These are phyloP conservation scores for Grammomys surdaster DNA, from an alignment of 2,113 vertebrate genomes.

Conservation along the genomic window DNA sequence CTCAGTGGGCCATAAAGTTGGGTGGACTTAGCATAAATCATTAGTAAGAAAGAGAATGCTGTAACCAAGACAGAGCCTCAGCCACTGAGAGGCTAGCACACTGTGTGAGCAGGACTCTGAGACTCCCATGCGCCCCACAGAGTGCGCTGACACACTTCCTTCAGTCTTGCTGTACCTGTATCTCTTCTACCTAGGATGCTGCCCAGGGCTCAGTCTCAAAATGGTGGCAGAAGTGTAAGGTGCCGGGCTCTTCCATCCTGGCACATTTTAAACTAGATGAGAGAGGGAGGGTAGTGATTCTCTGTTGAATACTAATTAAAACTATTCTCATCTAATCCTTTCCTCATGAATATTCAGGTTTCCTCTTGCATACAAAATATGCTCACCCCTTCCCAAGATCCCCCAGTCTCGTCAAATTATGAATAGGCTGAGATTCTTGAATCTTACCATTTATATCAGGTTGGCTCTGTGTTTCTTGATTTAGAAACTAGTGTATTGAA, in stretches of 20 bases:
- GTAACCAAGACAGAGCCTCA: background rate
- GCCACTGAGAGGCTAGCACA: background rate
- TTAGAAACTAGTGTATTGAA: background rate
- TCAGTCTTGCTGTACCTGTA: background rate
- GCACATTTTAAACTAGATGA: background rate
- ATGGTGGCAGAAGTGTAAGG: background rate
- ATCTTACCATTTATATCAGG: background rate
- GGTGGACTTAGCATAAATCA: background rate
- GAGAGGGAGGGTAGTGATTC: background rate
- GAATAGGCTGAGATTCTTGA: background rate
- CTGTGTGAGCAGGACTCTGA: background rate
- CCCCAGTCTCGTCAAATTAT: background rate
- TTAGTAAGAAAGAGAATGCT: background rate
- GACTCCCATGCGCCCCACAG: background rate
- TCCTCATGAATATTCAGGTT: background rate
- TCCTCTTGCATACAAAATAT: background rate
- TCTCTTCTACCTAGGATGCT: background rate
- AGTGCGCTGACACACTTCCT: fast-evolving
- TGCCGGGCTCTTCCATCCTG: background rate
- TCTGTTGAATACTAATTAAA: background rate
- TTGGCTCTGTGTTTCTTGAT: background rate
- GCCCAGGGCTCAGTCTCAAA: background rate
- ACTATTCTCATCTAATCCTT: background rate
- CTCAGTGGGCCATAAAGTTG: background rate
- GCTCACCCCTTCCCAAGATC: background rate